These are phyloP conservation scores for Sebastes jordani DNA, from an alignment of 2,797 vertebrate species.

Conservation along the genomic window DNA sequence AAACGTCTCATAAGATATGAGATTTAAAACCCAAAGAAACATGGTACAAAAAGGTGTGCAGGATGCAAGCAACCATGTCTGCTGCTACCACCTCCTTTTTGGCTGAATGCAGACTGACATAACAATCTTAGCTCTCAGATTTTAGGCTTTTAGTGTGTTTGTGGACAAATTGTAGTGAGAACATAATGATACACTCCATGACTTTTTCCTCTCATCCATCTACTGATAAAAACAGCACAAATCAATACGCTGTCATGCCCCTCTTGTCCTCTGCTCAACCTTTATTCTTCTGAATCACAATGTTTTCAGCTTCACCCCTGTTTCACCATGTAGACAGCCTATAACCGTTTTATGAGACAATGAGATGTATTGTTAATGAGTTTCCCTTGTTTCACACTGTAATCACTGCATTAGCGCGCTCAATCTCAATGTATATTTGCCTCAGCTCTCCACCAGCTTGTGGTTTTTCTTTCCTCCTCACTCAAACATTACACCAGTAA, in stretches of 20 bases:
- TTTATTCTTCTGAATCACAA: constrained; percentile 20
- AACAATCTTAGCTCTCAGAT: constrained; percentile 32
- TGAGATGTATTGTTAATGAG: constrained; percentile 25
- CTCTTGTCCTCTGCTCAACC: constrained; percentile 18
- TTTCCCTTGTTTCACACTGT: constrained; percentile 5
- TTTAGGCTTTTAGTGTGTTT: constrained; percentile 52
- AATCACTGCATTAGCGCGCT: constrained; percentile 1
- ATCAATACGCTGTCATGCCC: constrained; percentile 67
- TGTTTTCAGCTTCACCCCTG: constrained; percentile 7
- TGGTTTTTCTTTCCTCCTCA: constrained; percentile 1
- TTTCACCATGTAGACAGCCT: neutral
- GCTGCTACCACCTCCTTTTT: constrained; percentile 20
- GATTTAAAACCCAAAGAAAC: neutral
- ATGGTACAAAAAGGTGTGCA: neutral
- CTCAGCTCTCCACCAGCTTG: neutral
- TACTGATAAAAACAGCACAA: constrained; percentile 55
- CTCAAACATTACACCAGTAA: neutral
- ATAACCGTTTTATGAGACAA: constrained; percentile 22
- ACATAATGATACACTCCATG: constrained; percentile 55
- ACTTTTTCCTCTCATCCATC: constrained; percentile 40
- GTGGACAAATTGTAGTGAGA: constrained; percentile 52
- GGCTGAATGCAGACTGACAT: constrained; percentile 45
- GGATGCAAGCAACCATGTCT: neutral
- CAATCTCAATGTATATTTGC: constrained; percentile 20
- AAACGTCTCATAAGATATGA: neutral